Evolutionary conservation across 2,888 invertebrate species (phyloP), one percentile per base, ranked within the genome.

Genomic region (Pyralis farinalis): DNA sequence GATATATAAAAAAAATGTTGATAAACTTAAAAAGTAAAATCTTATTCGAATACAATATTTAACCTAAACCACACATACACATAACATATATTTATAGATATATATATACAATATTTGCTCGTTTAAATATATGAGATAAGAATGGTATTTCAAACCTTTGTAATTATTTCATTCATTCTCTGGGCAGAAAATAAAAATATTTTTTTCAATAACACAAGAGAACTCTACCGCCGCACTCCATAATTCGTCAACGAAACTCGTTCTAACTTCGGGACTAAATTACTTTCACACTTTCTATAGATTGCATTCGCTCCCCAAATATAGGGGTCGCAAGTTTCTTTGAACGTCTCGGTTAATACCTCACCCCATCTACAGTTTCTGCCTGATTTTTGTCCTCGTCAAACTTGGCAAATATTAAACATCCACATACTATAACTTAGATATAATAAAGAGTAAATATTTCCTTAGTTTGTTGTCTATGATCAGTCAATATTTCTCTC

Each of bases 281-380:
- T 35, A 40, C 40, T 45, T 49, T 48, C 40, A 40, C 51, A 58
- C 53, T 59, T 62, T 51, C 59, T 62, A 64, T 64, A 57, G 45
- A 45, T 47, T 43, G 38, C 34, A 47, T 59, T 65, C 55, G 50
- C 60, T 49, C 60, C 60, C 64, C 55, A 50, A 63, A 58, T 43
- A 44, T 46, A 50, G 53, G 63, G 64, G 58, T 46, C 50, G 43
- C 52, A 50, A 58, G 54, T 51, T 57, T 52, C 64, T 68, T 66
- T 66, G 59, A 69, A 59, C 59, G 61, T 57, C 65, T 63, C 67
- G 61, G 69, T 70, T 63, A 58, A 43, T 47, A 51, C 52, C 58
- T 59, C 64, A 49, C 54, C 60, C 50, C 40, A 40, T 59, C 52
- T 53, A 49, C 42, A 42, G 50, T 56, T 58, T 54, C 59, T 54